These are phyloP conservation scores for Astyanax mexicanus DNA, from an alignment of 2,797 vertebrate species.

Conservation along the genomic window DNA sequence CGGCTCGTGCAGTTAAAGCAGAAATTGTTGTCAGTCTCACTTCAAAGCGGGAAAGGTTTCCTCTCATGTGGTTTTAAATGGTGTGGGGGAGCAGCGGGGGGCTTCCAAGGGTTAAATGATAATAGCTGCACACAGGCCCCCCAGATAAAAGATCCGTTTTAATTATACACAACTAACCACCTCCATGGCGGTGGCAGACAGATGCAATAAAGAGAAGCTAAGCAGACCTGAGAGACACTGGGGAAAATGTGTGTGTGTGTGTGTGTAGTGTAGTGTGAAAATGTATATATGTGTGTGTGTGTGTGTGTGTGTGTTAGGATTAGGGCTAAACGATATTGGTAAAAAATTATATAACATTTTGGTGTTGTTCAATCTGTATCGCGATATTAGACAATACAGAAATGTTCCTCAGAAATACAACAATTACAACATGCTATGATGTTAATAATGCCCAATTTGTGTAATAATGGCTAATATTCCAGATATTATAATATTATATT, in stretches of 20 bases:
- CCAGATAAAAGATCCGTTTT: constrained; percentile 71
- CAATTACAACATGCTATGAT: no score
- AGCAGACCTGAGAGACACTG: constrained; percentile 44
- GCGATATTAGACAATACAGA: no score
- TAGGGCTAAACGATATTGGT: no score
- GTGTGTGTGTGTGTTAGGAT: constrained; percentile 29
- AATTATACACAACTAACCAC: constrained; percentile 63
- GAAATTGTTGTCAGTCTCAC: constrained; percentile 71
- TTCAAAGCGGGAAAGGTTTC: constrained; percentile 71
- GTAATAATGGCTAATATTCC: no score
- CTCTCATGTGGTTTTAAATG: constrained; percentile 76
- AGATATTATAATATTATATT: no score
- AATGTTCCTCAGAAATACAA: no score
- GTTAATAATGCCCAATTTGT: no score
- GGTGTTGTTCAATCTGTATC: no score
- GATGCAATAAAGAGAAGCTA: constrained; percentile 51
- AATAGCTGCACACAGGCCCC: constrained; percentile 64
- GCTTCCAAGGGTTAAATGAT: constrained; percentile 65
- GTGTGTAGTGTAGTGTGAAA: constrained; percentile 22
- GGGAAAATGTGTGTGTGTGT: constrained; percentile 19
- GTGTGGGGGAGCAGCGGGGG: constrained; percentile 69
- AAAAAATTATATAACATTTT: no score
- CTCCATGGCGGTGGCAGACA: constrained; percentile 57
- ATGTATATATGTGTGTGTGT: constrained; percentile 34
- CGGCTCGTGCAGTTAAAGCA: constrained; percentile 62